phyloP scores from a whole-genome alignment of 2,113 vertebrate genomes.

The Ursus arctos region DNA sequence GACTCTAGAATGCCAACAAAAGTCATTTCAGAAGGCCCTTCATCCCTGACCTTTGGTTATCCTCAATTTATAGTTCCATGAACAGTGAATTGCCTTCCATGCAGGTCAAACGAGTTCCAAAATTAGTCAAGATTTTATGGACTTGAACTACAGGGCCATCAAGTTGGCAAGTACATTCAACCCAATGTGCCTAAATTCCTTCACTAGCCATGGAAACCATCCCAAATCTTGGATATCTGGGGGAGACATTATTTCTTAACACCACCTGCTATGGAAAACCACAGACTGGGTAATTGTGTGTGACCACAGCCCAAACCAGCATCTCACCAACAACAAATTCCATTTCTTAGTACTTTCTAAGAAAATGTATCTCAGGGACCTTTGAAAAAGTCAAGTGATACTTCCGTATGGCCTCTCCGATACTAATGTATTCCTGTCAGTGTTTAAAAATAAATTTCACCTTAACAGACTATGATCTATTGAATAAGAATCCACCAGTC shows the following conservation, averaged over 20 bases:
- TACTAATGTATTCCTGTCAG: not conserved
- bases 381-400: not conserved
- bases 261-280: not conserved
- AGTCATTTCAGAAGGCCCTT: not conserved
- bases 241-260: not conserved
- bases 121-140: not conserved
- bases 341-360: not conserved
- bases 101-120: not conserved
- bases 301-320: not conserved
- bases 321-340: not conserved
- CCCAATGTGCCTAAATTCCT: not conserved
- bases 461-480: not conserved
- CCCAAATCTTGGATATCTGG: not conserved
- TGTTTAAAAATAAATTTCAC: not conserved
- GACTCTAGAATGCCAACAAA: not conserved
- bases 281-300: not conserved
- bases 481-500: not conserved
- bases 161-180: not conserved
- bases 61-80: not conserved
- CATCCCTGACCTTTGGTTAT: not conserved
- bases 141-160: not conserved
- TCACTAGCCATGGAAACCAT: not conserved
- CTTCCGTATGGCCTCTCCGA: not conserved
- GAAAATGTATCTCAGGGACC: not conserved
- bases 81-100: not conserved